Base-by-base conservation (phyloP, 1,140 invertebrate species). In the Chironomus tepperi region DNA sequence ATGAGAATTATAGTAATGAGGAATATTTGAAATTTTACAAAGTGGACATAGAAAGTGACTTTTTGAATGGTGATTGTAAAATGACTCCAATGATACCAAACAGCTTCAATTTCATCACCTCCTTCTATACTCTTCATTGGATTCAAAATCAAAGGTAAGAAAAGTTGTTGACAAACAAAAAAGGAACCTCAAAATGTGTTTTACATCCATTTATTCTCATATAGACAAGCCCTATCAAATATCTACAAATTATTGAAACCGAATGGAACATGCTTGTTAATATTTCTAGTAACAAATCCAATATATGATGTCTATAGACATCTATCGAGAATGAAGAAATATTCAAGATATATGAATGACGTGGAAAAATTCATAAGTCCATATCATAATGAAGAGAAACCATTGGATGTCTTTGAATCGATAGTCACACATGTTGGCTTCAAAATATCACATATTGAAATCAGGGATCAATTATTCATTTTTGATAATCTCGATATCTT, bases 101-200 rank as follows among this genome's bases (percentile, higher is more conserved):
- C n/a, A 80, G 81, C 42, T 93, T 90, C 77, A 85, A 90, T 76
- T 91, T 93, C 78, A 86, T 88, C 1, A 88, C 92, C 73, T 94
- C 92, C 0, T 93, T 94, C 77, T 93, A 93, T 79, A 91, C 92
- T 76, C 82, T 94, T 0, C 92, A 94, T 77, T 95, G 92, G 92
- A 88, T 93, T 42, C 87, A 88, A 75, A 86, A 93, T 78, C 88
- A 91, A 77, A 86, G 85, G 87, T 92, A 85, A 83, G 86, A 79
- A 18, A 81, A 74, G 57, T 74, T 74, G 8, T 74, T 73, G 42
- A 78, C 79, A 16, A 47, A 42, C n/a, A 47, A 43, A 24, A 70
- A 70, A 67, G n/a, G n/a, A 10, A 19, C 15, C n/a, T 16, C 43
- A 42, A 34, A 34, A 34, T 34, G 24, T 34, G n/a, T n/a, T n/a